Percentiles rank a stretch among this genome's conserved stretches.
These are phyloP conservation scores for Onychomys torridus DNA, from an alignment of 2,797 vertebrate species.

Conservation along the genomic window DNA sequence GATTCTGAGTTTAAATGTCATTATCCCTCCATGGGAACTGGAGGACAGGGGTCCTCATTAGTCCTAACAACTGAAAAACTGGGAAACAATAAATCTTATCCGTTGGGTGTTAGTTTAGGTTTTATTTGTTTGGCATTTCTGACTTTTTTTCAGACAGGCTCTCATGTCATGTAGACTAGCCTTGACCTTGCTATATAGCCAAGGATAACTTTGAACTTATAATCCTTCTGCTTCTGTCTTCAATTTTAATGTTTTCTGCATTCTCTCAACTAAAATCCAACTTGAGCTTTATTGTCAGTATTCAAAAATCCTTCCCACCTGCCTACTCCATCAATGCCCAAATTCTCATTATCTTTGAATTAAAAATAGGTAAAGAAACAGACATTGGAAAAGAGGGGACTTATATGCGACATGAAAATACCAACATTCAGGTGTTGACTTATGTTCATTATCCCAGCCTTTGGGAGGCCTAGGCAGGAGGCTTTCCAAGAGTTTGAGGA, in stretches of 20 bases:
- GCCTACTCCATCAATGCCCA: too few species aligned
- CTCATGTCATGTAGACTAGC: background rate
- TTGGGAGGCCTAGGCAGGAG: background rate
- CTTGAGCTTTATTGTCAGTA: conserved; percentile 13
- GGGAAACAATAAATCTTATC: background rate
- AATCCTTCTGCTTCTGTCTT: background rate
- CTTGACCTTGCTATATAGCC: background rate
- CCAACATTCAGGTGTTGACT: background rate
- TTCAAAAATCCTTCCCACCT: background rate
- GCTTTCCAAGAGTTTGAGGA: background rate
- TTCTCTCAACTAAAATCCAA: background rate
- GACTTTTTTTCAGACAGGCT: background rate
- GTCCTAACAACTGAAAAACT: background rate
- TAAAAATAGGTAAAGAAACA: conserved; percentile 33
- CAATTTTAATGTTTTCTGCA: conserved; percentile 33
- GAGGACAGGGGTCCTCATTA: background rate
- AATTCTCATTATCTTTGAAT: background rate
- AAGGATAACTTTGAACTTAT: background rate
- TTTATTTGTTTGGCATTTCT: background rate
- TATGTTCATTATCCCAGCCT: too few species aligned
- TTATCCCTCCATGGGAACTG: background rate
- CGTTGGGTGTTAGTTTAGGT: background rate
- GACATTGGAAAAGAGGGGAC: background rate
- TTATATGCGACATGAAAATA: background rate
- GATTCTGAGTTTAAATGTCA: background rate